phyloP scores from a whole-genome alignment of 2,888 invertebrate genomes.

The Gandaritis pyraliata region DNA sequence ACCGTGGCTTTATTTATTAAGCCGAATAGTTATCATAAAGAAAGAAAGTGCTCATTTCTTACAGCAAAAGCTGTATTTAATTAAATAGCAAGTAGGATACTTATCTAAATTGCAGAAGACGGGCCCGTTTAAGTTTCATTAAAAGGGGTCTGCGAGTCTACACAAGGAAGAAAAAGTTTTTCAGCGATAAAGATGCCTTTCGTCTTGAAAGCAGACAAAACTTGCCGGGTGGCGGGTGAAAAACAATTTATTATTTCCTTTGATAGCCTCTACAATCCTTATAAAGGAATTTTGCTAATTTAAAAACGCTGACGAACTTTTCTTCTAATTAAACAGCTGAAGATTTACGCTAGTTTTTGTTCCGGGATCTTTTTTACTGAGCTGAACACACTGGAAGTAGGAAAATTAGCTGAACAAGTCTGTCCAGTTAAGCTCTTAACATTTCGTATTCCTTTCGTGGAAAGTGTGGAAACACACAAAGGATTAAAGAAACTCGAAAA shows the following conservation, averaged over 20 bases:
- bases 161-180: conserved; percentile 74
- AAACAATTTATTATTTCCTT: conserved; percentile 72
- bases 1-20: not conserved
- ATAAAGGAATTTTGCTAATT: conserved; percentile 59
- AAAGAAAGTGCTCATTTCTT: conserved; percentile 27
- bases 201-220: conserved; percentile 67
- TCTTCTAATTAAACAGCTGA: conserved; percentile 46
- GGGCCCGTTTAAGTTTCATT: conserved; percentile 74
- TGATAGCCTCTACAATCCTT: conserved; percentile 57
- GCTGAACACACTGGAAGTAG: conserved; percentile 14
- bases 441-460: not conserved
- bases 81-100: conserved; percentile 64
- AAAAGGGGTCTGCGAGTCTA: conserved; percentile 65
- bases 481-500: too few species aligned
- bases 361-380: conserved; percentile 29
- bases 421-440: not conserved
- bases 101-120: conserved; percentile 71
- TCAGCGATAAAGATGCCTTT: conserved; percentile 77
- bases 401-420: conserved; percentile 17
- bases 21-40: conserved; percentile 5
- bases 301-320: conserved; percentile 49
- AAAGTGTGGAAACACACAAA: not conserved
- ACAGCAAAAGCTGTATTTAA: conserved; percentile 57
- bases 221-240: conserved; percentile 62
- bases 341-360: conserved; percentile 44